Evolutionary conservation across 2,113 vertebrate genomes (phyloP).

Genomic region (Camelus dromedarius): DNA sequence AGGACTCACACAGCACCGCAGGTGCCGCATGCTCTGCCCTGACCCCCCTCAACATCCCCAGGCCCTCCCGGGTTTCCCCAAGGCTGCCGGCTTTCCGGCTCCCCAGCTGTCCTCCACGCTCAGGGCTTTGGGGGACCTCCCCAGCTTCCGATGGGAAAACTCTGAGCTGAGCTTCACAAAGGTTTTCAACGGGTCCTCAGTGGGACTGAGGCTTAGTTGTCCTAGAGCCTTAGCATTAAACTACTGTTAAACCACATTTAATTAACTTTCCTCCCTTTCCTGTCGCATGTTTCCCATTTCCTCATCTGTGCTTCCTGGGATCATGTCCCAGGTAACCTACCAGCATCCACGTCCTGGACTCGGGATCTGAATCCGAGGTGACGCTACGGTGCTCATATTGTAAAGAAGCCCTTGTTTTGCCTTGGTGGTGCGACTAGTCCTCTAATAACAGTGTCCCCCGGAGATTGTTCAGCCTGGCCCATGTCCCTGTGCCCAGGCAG

Average conservation of each 20-base stretch:
- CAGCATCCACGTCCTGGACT: neutral
- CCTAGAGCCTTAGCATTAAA: neutral
- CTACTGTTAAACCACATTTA: neutral
- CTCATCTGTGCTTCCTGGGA: neutral
- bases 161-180: neutral
- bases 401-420: neutral
- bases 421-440: neutral
- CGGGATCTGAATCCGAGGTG: neutral
- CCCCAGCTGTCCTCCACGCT: accelerated
- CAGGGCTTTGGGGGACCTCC: neutral
- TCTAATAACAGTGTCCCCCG: accelerated
- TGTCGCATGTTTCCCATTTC: neutral
- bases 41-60: no score
- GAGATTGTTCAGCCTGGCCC: neutral
- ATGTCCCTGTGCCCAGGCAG: neutral
- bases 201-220: neutral
- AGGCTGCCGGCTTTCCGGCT: no score
- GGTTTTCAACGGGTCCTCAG: neutral
- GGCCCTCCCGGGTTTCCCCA: no score
- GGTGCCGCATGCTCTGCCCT: neutral
- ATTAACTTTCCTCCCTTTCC: neutral
- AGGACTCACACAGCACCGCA: accelerated
- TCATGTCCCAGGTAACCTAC: neutral
- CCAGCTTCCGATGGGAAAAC: no score
- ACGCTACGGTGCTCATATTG: accelerated